A percentile compares a stretch with the other conserved stretches of the same genome.
phyloP scores from a whole-genome alignment of 1,140 invertebrate genomes.

The Drosophila insularis region DNA sequence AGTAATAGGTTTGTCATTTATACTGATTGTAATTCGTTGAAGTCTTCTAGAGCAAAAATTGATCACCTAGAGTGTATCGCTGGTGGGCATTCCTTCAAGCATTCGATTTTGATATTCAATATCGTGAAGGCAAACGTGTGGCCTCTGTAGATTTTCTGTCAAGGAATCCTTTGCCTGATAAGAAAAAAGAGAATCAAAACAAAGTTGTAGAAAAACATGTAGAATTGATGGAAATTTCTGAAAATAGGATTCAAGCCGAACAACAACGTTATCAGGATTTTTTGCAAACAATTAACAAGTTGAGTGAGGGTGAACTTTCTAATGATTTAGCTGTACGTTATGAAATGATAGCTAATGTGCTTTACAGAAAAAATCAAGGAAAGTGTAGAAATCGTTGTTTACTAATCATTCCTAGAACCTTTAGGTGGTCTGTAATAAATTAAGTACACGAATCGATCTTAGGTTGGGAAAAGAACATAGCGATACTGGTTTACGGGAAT shows the following conservation, averaged over 20 bases:
- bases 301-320: too few species aligned
- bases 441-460: not conserved
- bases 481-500: not conserved
- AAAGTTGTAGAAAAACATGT: conserved; percentile 7
- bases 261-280: not conserved
- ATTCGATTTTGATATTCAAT: too few species aligned
- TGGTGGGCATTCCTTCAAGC: conserved; percentile 15
- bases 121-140: too few species aligned
- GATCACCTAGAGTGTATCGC: conserved; percentile 7
- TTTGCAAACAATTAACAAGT: not conserved
- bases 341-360: too few species aligned
- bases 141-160: too few species aligned
- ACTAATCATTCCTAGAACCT: too few species aligned
- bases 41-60: not conserved
- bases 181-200: too few species aligned
- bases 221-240: conserved; percentile 5
- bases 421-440: not conserved
- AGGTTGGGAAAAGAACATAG: not conserved
- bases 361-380: too few species aligned
- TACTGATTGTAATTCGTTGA: too few species aligned
- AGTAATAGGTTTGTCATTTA: not conserved
- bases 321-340: not conserved
- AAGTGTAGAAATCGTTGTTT: too few species aligned
- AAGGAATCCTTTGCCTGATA: too few species aligned
- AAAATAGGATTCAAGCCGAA: conserved; percentile 13